phyloP scores from a whole-genome alignment of 2,888 invertebrate species.

The Drosophila birchii region DNA sequence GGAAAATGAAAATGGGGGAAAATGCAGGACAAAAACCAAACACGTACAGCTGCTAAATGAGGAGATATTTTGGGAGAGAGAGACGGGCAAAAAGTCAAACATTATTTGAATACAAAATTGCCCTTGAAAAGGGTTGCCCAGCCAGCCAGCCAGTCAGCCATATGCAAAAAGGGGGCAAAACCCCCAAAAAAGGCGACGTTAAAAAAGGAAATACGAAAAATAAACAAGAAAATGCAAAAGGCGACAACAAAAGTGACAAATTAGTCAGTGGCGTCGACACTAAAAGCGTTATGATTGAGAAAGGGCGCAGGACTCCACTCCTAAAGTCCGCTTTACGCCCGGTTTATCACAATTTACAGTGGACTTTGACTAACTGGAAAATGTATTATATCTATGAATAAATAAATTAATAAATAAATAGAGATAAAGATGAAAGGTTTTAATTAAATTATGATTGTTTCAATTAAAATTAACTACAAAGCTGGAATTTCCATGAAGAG shows the following conservation, averaged over 20 bases:
- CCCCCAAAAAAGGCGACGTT: constrained; percentile 13
- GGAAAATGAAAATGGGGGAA: constrained; percentile 12
- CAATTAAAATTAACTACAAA: neutral
- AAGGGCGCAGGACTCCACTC: constrained; percentile 14
- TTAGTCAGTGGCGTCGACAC: constrained; percentile 75
- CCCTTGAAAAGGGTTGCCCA: constrained; percentile 73
- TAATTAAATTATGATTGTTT: neutral
- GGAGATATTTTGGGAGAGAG: constrained; percentile 3
- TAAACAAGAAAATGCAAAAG: constrained; percentile 21
- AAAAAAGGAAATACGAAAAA: constrained; percentile 11
- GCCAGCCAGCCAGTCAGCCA: neutral
- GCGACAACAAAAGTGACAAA: constrained; percentile 80
- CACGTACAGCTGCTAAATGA: constrained; percentile 55
- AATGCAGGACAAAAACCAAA: constrained; percentile 24
- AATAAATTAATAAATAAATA: neutral
- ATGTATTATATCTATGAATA: neutral
- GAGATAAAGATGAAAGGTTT: neutral
- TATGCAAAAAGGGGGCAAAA: constrained; percentile 5
- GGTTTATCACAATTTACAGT: constrained; percentile 11
- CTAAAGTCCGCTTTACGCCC: constrained; percentile 6
- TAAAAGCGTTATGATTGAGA: constrained; percentile 65
- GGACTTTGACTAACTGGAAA: neutral
- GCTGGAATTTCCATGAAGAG: neutral
- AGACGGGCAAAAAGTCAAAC: constrained; percentile 63
- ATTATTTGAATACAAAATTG: constrained; percentile 81